phyloP scores from a whole-genome alignment of 2,113 vertebrate genomes.

The Pseudopodoces humilis region DNA sequence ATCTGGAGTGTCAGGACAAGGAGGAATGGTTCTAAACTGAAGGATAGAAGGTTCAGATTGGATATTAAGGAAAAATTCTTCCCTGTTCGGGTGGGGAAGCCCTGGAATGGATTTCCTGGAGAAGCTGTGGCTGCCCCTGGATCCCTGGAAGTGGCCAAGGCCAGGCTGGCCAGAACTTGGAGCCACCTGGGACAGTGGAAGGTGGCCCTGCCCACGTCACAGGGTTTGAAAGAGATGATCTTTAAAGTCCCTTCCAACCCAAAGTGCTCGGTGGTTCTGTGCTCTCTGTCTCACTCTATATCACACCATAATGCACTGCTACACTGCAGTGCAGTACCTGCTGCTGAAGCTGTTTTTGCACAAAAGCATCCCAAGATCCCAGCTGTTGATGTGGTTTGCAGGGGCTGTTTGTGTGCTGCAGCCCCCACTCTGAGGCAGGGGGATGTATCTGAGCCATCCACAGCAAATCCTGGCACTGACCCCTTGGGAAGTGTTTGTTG shows the following conservation, averaged over 20 bases:
- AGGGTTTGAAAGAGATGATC: too few species aligned
- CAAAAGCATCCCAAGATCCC: not conserved
- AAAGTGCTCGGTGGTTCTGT: not conserved
- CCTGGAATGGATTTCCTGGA: not conserved
- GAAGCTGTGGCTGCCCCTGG: not conserved
- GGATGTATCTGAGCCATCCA: too few species aligned
- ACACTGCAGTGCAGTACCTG: accelerated
- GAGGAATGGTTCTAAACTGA: not conserved
- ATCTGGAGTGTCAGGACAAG: not conserved
- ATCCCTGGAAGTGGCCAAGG: not conserved
- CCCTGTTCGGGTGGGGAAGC: not conserved
- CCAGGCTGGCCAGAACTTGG: accelerated
- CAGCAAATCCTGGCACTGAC: not conserved
- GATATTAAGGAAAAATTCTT: not conserved
- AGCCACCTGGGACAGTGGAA: accelerated
- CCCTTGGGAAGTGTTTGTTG: not conserved
- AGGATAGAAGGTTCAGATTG: not conserved
- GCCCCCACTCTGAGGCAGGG: not conserved
- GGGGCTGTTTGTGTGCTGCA: not conserved
- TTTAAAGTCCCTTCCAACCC: not conserved
- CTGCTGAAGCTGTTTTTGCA: not conserved
- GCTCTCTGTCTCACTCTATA: accelerated
- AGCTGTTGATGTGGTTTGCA: accelerated
- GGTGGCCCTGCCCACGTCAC: accelerated
- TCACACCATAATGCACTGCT: accelerated